Evolutionary conservation across 2,888 invertebrate species (phyloP).

Genomic region (Candidula unifasciata): DNA sequence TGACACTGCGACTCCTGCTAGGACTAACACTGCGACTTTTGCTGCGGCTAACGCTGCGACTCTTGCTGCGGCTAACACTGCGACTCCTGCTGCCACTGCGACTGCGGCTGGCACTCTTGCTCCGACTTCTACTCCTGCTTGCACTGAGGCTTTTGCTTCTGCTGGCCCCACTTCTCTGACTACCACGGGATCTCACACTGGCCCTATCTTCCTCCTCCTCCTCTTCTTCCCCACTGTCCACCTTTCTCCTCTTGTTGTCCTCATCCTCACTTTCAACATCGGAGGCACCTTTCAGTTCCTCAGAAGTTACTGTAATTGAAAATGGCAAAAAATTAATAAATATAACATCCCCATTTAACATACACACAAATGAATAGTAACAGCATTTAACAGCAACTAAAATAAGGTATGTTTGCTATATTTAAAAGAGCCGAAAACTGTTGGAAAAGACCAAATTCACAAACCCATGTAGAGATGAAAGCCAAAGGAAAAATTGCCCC

Average conservation of each 20-base stretch:
- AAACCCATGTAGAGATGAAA: too few relatives aligned
- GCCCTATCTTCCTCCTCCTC: slow-evolving; percentile 53
- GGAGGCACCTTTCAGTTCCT: slow-evolving; percentile 23
- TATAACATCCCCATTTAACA: neutral
- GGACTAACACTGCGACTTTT: slow-evolving; percentile 54
- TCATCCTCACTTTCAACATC: slow-evolving; percentile 28
- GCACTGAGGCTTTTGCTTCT: slow-evolving; percentile 29
- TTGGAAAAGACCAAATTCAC: too few relatives aligned
- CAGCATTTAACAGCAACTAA: neutral
- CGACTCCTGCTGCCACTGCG: slow-evolving; percentile 36
- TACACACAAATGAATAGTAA: neutral
- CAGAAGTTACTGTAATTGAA: slow-evolving; percentile 34
- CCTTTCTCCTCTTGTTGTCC: slow-evolving; percentile 50
- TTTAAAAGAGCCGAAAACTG: too few relatives aligned
- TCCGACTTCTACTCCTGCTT: slow-evolving; percentile 28
- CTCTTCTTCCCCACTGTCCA: slow-evolving; percentile 43
- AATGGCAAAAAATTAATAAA: neutral
- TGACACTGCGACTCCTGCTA: slow-evolving; percentile 58
- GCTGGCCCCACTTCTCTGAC: slow-evolving; percentile 49
- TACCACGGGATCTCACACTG: slow-evolving; percentile 58
- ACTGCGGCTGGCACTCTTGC: slow-evolving; percentile 18
- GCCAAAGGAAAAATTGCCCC: too few relatives aligned
- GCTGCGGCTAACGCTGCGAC: slow-evolving; percentile 37
- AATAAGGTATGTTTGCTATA: neutral
- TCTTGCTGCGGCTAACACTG: slow-evolving; percentile 40